Conservation (phyloP, 2,113 vertebrate species). For the Pogona vitticeps region DNA sequence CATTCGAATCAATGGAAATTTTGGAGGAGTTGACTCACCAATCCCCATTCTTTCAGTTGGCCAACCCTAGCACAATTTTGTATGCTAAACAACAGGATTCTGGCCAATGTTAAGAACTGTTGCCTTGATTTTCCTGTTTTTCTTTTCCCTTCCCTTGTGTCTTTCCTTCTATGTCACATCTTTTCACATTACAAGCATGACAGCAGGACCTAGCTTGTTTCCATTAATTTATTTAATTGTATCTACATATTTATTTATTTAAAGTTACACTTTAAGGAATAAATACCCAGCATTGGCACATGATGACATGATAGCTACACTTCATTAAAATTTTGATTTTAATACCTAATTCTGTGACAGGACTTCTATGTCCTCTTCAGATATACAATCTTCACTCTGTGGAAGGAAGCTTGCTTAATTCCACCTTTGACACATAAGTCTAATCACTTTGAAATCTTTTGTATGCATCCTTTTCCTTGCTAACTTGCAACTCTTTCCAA, state of each 20-base stretch:
- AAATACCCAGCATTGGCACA: not conserved
- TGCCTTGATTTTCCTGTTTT: not conserved
- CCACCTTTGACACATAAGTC: not conserved
- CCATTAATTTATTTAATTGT: too few species aligned
- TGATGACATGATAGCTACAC: not conserved
- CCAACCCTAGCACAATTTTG: too few species aligned
- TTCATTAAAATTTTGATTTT: too few species aligned
- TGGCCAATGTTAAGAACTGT: not conserved
- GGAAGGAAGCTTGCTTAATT: slow-evolving; percentile 1
- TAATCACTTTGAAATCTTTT: not conserved
- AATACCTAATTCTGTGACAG: too few species aligned
- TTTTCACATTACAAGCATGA: not conserved
- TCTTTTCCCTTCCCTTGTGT: not conserved
- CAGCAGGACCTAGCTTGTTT: not conserved
- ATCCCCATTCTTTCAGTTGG: too few species aligned
- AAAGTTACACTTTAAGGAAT: too few species aligned
- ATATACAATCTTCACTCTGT: too few species aligned
- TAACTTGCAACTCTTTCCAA: not conserved
- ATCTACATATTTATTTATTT: too few species aligned
- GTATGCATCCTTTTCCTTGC: not conserved
- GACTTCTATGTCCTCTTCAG: too few species aligned
- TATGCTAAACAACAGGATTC: too few species aligned
- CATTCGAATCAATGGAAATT: too few species aligned
- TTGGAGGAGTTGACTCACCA: too few species aligned
- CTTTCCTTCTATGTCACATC: not conserved